Evolutionary conservation across 2,113 vertebrate genomes (phyloP), one percentile per base, ranked within the genome.

Genomic region (Pseudolaguvia tuberculata): DNA sequence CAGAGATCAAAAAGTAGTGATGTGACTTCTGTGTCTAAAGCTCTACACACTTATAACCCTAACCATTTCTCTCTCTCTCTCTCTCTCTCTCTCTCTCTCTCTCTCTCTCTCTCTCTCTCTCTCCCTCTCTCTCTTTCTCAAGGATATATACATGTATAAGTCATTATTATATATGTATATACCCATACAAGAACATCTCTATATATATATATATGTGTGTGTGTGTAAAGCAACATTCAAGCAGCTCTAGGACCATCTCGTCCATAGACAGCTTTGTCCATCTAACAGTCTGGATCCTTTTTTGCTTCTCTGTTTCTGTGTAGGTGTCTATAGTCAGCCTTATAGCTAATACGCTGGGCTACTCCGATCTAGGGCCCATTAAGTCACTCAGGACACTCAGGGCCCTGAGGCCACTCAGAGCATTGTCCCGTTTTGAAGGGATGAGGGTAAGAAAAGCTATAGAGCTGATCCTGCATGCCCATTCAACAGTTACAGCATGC

Each of bases 251-350:
- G 91, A 89, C 92, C 85, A 92, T 89, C 86, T 85, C 87, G 88
- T 87, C 85, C 86, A 77, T 86, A 89, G 88, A 89, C 86, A 89
- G 88, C 86, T 86, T 90, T 89, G 92, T 87, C 85, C 88, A 82
- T 94, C 97, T 99, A 99, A 99, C 95, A 93, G 92, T 95, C 91
- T 97, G 96, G 96, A 95, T 95, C 94, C 92, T 96, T 91, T 94
- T 90, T 94, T 92, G 91, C 89, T 94, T 92, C 94, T 94, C 93
- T 90, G 94, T 98, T 95, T 95, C 93, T 92, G 94, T 98, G 91
- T 98, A 98, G 96, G 96, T 99, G 89, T 99, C 96, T 95, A 96
- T 99, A 98, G 94, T 99, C 95, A 98, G 95, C 95, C 95, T 99
- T 94, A 90, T 98, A 97, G 96, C 96, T 97, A 98, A 98, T 98